Evolutionary conservation across 2,888 invertebrate genomes (phyloP).

Genomic region (Bombylius discolor): DNA sequence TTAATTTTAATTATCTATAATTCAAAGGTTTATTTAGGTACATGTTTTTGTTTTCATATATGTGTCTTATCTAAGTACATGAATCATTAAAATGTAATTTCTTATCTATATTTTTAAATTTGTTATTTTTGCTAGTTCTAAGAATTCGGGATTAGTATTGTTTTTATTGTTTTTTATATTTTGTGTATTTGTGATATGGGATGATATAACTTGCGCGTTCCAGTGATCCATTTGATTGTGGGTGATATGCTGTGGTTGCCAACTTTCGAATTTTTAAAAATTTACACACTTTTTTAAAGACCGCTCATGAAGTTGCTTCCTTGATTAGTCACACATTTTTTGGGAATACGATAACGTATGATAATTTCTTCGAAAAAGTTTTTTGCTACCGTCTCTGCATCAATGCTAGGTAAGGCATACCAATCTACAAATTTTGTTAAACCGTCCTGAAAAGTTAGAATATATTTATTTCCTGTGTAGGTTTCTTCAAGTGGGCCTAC

Average conservation of each 20-base stretch:
- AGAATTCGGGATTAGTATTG: too few species aligned
- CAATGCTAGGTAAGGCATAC: slow-evolving; percentile 6
- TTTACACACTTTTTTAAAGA: background rate
- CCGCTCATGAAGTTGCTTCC: background rate
- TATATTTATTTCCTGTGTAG: slow-evolving; percentile 4
- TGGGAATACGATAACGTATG: slow-evolving; percentile 4
- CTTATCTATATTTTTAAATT: too few species aligned
- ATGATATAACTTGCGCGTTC: too few species aligned
- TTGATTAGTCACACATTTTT: slow-evolving; percentile 7
- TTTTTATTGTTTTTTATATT: too few species aligned
- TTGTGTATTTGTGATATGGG: too few species aligned
- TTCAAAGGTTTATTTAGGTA: too few species aligned
- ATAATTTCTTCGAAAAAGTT: slow-evolving; percentile 2
- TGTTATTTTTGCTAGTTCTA: too few species aligned
- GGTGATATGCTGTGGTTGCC: background rate
- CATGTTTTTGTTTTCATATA: too few species aligned
- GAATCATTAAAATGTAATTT: too few species aligned
- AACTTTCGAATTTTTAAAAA: background rate
- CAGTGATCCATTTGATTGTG: slow-evolving; percentile 5
- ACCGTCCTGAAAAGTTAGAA: slow-evolving; percentile 8
- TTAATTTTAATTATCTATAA: too few species aligned
- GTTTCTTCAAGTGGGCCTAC: slow-evolving; percentile 1
- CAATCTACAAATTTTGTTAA: slow-evolving; percentile 6
- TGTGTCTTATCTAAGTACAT: too few species aligned
- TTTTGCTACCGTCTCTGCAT: slow-evolving; percentile 6